Evolutionary conservation across 1,140 invertebrate species (phyloP), one percentile per base, ranked within the genome.

Genomic region (Meloidogyne chitwoodi): DNA sequence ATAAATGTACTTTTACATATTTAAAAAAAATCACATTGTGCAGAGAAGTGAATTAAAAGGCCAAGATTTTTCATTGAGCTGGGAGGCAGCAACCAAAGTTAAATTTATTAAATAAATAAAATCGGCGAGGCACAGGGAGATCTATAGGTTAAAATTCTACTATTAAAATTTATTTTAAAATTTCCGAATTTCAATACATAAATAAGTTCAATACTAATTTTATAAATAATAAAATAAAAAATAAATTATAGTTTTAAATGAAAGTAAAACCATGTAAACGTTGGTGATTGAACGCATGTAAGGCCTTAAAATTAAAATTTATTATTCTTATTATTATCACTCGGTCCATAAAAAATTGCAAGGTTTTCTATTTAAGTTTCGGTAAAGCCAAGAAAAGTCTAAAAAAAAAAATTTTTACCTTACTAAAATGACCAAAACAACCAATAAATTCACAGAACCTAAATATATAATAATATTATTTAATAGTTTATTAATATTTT

Each of bases 251-350:
- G 4, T 38, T 6, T 8, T 6, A 38, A 38, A 38, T 38, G 10
- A 38, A 38, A 38, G 10, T 38, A 38, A n/a, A 70, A 83, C 74
- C 83, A 85, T 85, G 68, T 84, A 84, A 24, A 85, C 83, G 64
- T 85, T 85, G n/a, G 82, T 84, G 19, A 87, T 87, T 10, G 85
- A 86, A 19, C 85, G 76, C 74, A 87, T 84, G 68, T 86, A 86
- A 29, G 84, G 84, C 44, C 77, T 78, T n/a, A 6, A 56, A 56
- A 0, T 48, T 48, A 19, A 38, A 38, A 8, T 38, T 8, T 8
- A 38, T 38, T 38, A n/a, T n/a, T n/a, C n/a, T n/a, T n/a, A n/a
- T n/a, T n/a, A n/a, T n/a, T n/a, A n/a, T n/a, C n/a, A n/a, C n/a
- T n/a, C n/a, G n/a, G n/a, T n/a, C n/a, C n/a, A n/a, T n/a, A n/a